Conservation (phyloP, 2,888 invertebrate genomes). For the Heterodera filipjevi region DNA sequence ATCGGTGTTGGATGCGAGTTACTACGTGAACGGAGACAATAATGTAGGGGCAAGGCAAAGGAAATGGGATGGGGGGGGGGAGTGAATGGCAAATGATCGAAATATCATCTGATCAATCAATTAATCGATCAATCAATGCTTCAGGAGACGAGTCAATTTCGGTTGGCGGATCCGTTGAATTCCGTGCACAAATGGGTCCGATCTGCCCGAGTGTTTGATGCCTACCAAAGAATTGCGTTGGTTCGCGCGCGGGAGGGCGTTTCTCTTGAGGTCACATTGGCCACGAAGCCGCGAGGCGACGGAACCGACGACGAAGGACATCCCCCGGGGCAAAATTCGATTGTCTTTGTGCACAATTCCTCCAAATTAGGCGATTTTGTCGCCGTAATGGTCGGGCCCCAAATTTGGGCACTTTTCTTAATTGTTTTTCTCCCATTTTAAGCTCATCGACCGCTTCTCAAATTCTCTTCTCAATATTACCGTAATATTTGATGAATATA, state of each 20-base stretch:
- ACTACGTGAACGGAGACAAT: slow-evolving; percentile 52
- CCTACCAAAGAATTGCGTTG: slow-evolving; percentile 53
- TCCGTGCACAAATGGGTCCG: slow-evolving; percentile 56
- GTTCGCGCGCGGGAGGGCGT: slow-evolving; percentile 60
- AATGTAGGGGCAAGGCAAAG: too few relatives aligned
- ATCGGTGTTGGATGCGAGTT: slow-evolving; percentile 57
- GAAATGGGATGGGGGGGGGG: not conserved
- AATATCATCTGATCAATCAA: not conserved
- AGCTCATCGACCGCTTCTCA: slow-evolving; percentile 39
- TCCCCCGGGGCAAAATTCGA: slow-evolving; percentile 15
- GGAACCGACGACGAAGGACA: slow-evolving; percentile 9
- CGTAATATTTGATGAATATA: slow-evolving; percentile 32
- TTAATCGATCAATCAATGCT: slow-evolving; percentile 24
- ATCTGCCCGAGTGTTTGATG: slow-evolving; percentile 56
- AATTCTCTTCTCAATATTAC: slow-evolving; percentile 60
- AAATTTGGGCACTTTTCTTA: too few relatives aligned
- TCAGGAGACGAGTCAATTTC: slow-evolving; percentile 43
- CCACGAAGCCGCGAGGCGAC: slow-evolving; percentile 16
- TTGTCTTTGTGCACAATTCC: slow-evolving; percentile 63
- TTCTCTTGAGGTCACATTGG: slow-evolving; percentile 56
- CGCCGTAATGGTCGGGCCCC: slow-evolving; percentile 51
- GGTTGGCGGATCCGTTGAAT: slow-evolving; percentile 53
- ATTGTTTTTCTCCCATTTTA: not conserved
- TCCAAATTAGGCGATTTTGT: slow-evolving; percentile 56
- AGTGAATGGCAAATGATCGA: slow-evolving; percentile 40